These are phyloP conservation scores for Anguilla japonica DNA, from an alignment of 2,113 vertebrate species.

Conservation along the genomic window DNA sequence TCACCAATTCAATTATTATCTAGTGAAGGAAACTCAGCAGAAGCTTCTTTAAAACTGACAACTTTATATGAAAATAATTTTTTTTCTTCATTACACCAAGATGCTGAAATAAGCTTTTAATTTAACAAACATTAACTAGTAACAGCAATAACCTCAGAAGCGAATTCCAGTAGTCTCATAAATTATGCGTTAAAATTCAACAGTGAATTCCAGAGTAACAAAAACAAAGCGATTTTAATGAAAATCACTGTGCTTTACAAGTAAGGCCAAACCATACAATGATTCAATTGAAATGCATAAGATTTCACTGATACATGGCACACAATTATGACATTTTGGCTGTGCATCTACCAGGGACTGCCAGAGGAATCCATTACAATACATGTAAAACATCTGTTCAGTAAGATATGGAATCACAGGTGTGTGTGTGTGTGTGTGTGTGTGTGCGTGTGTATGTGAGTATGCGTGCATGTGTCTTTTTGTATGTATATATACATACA, in stretches of 20 bases:
- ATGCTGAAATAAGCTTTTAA: not conserved
- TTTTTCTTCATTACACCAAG: not conserved
- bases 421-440: not conserved
- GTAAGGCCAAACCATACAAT: not conserved
- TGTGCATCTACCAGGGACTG: not conserved
- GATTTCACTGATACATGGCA: constrained; percentile 9
- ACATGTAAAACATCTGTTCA: not conserved
- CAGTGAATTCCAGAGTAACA: not conserved
- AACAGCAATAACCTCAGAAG: not conserved
- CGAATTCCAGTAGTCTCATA: not conserved
- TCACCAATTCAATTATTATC: not conserved
- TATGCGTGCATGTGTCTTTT: not conserved
- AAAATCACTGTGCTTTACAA: not conserved
- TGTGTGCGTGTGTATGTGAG: not conserved
- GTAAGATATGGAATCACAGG: not conserved
- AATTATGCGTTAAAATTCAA: not conserved
- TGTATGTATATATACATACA: no score
- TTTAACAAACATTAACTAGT: not conserved
- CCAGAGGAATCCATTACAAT: not conserved
- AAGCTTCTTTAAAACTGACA: not conserved
- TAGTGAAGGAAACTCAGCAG: constrained; percentile 3
- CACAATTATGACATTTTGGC: not conserved
- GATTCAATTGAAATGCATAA: constrained; percentile 1
- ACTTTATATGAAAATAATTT: not conserved
- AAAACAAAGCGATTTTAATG: not conserved